Conservation (phyloP, 2,113 vertebrate genomes). For the Conger conger region DNA sequence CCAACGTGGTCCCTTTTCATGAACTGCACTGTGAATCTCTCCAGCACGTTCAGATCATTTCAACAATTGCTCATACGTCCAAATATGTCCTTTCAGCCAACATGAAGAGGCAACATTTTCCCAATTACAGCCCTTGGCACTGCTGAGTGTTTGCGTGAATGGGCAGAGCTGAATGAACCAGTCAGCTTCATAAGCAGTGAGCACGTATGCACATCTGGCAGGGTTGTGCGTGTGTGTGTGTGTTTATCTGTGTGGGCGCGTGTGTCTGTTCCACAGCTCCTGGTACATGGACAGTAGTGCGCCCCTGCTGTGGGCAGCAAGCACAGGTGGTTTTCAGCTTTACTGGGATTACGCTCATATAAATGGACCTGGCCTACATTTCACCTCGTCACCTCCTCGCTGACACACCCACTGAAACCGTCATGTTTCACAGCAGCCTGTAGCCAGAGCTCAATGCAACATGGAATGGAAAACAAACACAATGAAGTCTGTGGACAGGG, state of each 20-base stretch:
- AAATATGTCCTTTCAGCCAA: not conserved
- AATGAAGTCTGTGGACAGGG: not conserved
- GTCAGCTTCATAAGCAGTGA: conserved; percentile 33
- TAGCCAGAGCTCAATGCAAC: not conserved
- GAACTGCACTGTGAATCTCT: not conserved
- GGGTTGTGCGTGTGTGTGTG: conserved; percentile 28
- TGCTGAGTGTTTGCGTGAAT: not conserved
- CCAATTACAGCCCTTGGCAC: not conserved
- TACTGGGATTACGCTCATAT: not conserved
- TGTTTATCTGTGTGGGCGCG: conserved; percentile 23
- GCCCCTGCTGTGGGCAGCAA: not conserved
- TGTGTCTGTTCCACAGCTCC: not conserved
- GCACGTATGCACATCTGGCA: conserved; percentile 29
- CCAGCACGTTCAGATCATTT: not conserved
- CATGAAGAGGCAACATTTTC: not conserved
- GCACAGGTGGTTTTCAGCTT: not conserved
- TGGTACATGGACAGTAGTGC: not conserved
- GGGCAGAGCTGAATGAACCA: conserved; percentile 16
- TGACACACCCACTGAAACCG: not conserved
- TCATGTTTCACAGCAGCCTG: not conserved
- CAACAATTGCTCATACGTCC: not conserved
- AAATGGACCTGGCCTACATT: not conserved
- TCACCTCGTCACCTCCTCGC: not conserved
- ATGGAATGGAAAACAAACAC: not conserved
- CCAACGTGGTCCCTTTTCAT: not conserved